Evolutionary conservation across 2,113 vertebrate genomes (phyloP).

Genomic region (Chelonoidis abingdonii): DNA sequence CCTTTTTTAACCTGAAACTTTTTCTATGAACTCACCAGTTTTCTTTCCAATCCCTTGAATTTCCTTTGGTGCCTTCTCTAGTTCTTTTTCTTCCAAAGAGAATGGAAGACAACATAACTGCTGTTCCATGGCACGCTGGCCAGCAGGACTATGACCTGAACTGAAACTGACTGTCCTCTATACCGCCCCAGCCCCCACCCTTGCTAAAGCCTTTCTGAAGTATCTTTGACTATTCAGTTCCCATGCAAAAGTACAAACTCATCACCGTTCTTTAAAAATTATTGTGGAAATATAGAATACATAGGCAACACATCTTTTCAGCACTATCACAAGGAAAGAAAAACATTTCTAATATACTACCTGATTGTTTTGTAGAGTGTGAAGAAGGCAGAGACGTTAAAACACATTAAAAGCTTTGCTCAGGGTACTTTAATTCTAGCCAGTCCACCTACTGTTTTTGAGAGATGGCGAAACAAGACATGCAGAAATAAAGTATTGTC

Average conservation of each 20-base stretch:
- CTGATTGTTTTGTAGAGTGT: conserved; percentile 62
- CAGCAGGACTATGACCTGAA: conserved; percentile 71
- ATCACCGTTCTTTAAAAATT: conserved; percentile 61
- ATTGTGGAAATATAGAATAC: conserved; percentile 66
- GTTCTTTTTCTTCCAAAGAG: conserved; percentile 41
- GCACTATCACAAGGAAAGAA: conserved; percentile 49
- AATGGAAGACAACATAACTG: conserved; percentile 66
- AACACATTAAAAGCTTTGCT: conserved; percentile 61
- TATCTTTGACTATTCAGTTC: conserved; percentile 64
- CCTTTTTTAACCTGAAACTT: neutral
- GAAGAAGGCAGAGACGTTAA: conserved; percentile 66
- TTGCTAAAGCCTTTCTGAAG: conserved; percentile 58
- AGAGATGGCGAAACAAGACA: conserved; percentile 55
- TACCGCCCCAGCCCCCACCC: conserved; percentile 29
- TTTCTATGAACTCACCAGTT: conserved; percentile 15
- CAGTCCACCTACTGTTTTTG: conserved; percentile 73
- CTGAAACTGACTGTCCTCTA: conserved; percentile 48
- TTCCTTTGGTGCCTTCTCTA: conserved; percentile 29
- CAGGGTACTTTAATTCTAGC: conserved; percentile 32
- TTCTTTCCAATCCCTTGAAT: conserved; percentile 27
- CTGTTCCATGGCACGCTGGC: conserved; percentile 65
- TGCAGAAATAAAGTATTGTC: conserved; percentile 53
- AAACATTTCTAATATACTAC: conserved; percentile 57
- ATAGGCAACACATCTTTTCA: conserved; percentile 59
- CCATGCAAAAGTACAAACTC: conserved; percentile 63